Conservation (phyloP, 1,140 invertebrate genomes). For the Amphibalanus amphitrite region DNA sequence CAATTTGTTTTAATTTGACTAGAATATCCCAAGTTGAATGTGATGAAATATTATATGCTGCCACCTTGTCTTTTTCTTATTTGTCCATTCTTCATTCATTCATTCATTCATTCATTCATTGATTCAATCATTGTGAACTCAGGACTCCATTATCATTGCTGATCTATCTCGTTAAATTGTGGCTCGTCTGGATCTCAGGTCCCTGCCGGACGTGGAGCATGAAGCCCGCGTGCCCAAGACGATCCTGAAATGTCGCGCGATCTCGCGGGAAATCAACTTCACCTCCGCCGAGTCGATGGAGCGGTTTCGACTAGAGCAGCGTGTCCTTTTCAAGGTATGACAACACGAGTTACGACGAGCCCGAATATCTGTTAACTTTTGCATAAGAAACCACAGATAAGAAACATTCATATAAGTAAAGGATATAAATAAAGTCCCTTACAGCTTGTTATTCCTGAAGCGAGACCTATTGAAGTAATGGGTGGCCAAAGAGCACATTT, state of each 20-base stretch:
- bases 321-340: slow-evolving; percentile 52
- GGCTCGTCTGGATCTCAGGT: too few relatives aligned
- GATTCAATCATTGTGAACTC: too few relatives aligned
- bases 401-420: too few relatives aligned
- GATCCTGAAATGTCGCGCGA: slow-evolving; percentile 85
- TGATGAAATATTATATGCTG: slow-evolving; percentile 2
- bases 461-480: too few relatives aligned
- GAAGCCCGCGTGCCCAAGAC: slow-evolving; percentile 91
- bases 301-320: slow-evolving; percentile 91
- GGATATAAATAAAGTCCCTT: too few relatives aligned
- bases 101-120: slow-evolving; percentile 4
- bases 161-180: slow-evolving; percentile 18
- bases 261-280: slow-evolving; percentile 96
- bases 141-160: slow-evolving; percentile 10
- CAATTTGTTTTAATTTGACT: too few relatives aligned
- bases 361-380: neutral
- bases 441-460: too few relatives aligned
- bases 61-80: neutral
- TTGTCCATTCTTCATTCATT: too few relatives aligned
- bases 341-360: neutral
- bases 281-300: slow-evolving; percentile 92
- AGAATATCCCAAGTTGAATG: too few relatives aligned
- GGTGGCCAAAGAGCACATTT: too few relatives aligned
- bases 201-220: slow-evolving; percentile 73
- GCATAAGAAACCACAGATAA: neutral